Percentiles rank a stretch among this genome's conserved stretches.
These are phyloP conservation scores for Drosophila setifemur DNA, from an alignment of 1,140 invertebrate genomes.

Conservation along the genomic window DNA sequence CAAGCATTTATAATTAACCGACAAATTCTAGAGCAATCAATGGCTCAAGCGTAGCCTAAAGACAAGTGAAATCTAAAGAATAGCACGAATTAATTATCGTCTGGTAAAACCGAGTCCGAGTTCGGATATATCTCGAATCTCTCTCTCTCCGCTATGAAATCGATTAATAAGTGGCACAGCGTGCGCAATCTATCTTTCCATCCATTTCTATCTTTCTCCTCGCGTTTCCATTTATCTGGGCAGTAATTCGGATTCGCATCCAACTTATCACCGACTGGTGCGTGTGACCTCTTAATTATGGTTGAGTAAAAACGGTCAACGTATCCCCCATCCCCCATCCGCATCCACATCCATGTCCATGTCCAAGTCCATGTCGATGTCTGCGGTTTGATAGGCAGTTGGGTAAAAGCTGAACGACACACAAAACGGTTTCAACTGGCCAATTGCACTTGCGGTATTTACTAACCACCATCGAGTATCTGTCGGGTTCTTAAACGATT, in stretches of 20 bases:
- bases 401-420: slow-evolving; percentile 25
- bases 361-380: not conserved
- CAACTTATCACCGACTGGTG: slow-evolving; percentile 39
- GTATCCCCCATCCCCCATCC: not conserved
- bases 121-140: slow-evolving; percentile 45
- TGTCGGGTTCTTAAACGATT: slow-evolving; percentile 20
- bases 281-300: slow-evolving; percentile 75
- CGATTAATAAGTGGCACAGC: slow-evolving; percentile 70
- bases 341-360: not conserved
- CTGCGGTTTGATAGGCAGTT: slow-evolving; percentile 25
- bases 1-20: slow-evolving; percentile 56
- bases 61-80: slow-evolving; percentile 74
- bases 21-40: slow-evolving; percentile 76
- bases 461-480: slow-evolving; percentile 1
- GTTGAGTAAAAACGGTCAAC: slow-evolving; percentile 59
- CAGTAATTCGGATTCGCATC: slow-evolving; percentile 9
- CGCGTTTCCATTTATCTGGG: slow-evolving; percentile 13
- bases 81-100: slow-evolving; percentile 59
- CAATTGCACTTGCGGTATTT: slow-evolving; percentile 1
- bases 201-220: slow-evolving; percentile 2
- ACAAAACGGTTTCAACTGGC: slow-evolving; percentile 25
- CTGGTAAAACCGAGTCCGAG: not conserved
- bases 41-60: slow-evolving; percentile 53
- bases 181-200: slow-evolving; percentile 16
- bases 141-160: slow-evolving; percentile 43